phyloP scores from a whole-genome alignment of 1,140 invertebrate genomes.

The Paramacrobiotus metropolitanus region DNA sequence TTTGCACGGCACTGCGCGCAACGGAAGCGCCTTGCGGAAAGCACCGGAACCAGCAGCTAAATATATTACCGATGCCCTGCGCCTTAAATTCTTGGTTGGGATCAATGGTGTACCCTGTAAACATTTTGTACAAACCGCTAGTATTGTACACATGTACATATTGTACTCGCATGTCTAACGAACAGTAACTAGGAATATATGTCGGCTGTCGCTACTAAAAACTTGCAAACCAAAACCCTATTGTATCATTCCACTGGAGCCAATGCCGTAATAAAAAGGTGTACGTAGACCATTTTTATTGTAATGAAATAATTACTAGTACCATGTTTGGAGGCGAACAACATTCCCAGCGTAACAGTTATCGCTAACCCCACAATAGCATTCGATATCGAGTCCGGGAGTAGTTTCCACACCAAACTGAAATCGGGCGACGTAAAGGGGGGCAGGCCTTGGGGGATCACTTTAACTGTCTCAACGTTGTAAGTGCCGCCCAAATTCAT shows the following conservation, averaged over 20 bases:
- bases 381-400: neutral
- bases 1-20: slow-evolving; percentile 47
- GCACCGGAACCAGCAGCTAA: slow-evolving; percentile 43
- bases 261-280: too few relatives aligned
- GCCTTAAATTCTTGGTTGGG: slow-evolving; percentile 40
- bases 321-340: neutral
- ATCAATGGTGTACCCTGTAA: neutral
- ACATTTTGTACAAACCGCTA: too few relatives aligned
- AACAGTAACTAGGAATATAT: too few relatives aligned
- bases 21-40: slow-evolving; percentile 56
- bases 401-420: neutral
- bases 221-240: too few relatives aligned
- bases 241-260: too few relatives aligned
- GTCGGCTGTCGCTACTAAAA: too few relatives aligned
- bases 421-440: neutral
- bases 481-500: neutral
- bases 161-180: too few relatives aligned
- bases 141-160: too few relatives aligned
- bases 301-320: too few relatives aligned
- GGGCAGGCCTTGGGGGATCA: neutral
- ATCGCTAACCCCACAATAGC: neutral
- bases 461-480: neutral
- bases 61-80: slow-evolving; percentile 41
- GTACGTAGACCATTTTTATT: too few relatives aligned
- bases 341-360: neutral